Percentiles rank a stretch among this genome's conserved stretches.
phyloP scores from a whole-genome alignment of 1,140 invertebrate species.

The Probaryconus sp. region DNA sequence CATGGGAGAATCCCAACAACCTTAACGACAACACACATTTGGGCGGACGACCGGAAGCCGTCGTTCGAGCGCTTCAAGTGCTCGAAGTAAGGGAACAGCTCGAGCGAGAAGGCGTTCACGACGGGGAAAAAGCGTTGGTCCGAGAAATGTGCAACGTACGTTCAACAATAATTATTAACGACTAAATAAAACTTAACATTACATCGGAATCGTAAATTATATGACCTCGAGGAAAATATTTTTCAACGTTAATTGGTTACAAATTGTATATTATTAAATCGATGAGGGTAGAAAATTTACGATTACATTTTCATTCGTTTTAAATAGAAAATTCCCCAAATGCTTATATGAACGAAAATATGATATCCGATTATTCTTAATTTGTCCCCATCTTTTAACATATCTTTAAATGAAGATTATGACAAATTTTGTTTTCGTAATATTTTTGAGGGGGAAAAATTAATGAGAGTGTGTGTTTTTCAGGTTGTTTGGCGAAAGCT shows the following conservation, averaged over 20 bases:
- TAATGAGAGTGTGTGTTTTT: slow-evolving; percentile 60
- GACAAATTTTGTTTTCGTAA: neutral
- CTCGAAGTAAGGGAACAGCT: slow-evolving; percentile 93
- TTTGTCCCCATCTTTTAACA: too few relatives aligned
- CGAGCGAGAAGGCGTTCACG: slow-evolving; percentile 89
- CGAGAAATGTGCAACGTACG: slow-evolving; percentile 97
- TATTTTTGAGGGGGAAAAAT: too few relatives aligned
- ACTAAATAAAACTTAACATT: neutral
- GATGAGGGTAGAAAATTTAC: too few relatives aligned
- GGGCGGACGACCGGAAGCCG: slow-evolving; percentile 87
- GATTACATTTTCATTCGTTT: too few relatives aligned
- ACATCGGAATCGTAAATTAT: too few relatives aligned
- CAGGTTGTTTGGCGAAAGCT: slow-evolving; percentile 85
- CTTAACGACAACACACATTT: slow-evolving; percentile 75
- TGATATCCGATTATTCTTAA: too few relatives aligned
- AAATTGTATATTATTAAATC: too few relatives aligned
- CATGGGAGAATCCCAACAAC: slow-evolving; percentile 73
- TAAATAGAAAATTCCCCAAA: too few relatives aligned
- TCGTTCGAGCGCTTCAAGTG: slow-evolving; percentile 93
- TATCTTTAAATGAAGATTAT: too few relatives aligned
- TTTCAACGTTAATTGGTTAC: too few relatives aligned
- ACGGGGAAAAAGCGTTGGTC: slow-evolving; percentile 94
- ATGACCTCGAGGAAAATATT: too few relatives aligned
- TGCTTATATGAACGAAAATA: too few relatives aligned
- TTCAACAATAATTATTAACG: slow-evolving; percentile 32